Base-by-base conservation (phyloP, 2,888 invertebrate species). In the Xestia xanthographa region DNA sequence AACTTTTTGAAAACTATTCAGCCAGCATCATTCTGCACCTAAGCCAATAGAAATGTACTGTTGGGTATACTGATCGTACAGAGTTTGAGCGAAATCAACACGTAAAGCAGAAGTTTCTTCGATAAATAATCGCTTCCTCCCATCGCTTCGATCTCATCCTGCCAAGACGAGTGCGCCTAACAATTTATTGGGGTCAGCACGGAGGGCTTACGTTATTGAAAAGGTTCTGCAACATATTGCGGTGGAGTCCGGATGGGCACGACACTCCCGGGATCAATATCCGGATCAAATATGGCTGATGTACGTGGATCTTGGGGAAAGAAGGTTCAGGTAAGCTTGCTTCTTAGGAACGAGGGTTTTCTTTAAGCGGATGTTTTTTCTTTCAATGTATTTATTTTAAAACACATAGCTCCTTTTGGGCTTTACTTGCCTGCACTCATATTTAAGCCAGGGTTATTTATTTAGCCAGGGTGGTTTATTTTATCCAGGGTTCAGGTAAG, bases 111-210 rank as follows among this genome's bases (percentile, higher is more conserved):
- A 38, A 62, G 2, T 5, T 62, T n/a, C n/a, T n/a, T 63, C n/a
- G 0, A 17, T 41, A 63, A 41, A 41, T 41, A n/a, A 53, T 43
- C 79, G 78, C 77, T 82, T 22, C 62, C 77, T 79, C 72, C 34
- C 38, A 34, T 72, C 34, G 60, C 81, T 62, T 80, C 22, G n/a
- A 26, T 43, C 41, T 53, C 60, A 72, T 63, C 60, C 29, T 48
- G 41, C 62, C 86, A 85, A 89, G 88, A 87, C 85, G 87, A 81
- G 78, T 86, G 50, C 79, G 84, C 87, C 86, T 74, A 78, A 85
- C 87, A 90, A 91, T 92, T 91, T 93, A 93, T 93, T 89, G 90
- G 88, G 91, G 91, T 90, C 90, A 87, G 87, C 86, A 75, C 76
- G 83, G 87, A 87, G 86, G 80, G 73, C 85, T 86, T 81, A 77